Conservation (phyloP, 2,113 vertebrate species). For the Vireo altiloquus region DNA sequence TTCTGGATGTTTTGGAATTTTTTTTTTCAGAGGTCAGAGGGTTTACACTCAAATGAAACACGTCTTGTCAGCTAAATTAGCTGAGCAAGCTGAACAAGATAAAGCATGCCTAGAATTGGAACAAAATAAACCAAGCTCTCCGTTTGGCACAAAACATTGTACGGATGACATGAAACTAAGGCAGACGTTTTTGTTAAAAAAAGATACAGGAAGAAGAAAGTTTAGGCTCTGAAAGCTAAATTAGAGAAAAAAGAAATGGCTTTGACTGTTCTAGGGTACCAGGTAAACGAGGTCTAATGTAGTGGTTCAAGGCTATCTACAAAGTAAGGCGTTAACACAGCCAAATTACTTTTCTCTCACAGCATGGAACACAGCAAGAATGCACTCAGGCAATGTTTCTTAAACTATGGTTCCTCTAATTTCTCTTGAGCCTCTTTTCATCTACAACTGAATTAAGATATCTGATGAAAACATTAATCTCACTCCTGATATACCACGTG, state of each 20-base stretch:
- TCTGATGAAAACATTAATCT: not conserved
- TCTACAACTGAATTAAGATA: not conserved
- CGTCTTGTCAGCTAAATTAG: not conserved
- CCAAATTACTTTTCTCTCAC: not conserved
- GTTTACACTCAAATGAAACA: not conserved
- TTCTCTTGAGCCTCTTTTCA: not conserved
- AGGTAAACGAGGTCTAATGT: not conserved
- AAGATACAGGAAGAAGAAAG: not conserved
- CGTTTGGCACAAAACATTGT: not conserved
- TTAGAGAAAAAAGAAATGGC: not conserved
- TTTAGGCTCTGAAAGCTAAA: not conserved
- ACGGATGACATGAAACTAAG: not conserved
- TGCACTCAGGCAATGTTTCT: not conserved
- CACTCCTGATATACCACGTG: not conserved
- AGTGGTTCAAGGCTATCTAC: constrained; percentile 19
- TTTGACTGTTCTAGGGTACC: not conserved
- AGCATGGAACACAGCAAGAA: not conserved
- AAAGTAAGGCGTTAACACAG: not conserved
- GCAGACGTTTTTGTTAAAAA: not conserved
- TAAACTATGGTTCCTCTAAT: not conserved
- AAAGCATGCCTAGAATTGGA: not conserved
- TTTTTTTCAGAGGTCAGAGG: not conserved
- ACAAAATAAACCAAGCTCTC: not conserved
- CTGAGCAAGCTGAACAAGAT: not conserved
- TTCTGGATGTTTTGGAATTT: not conserved